Base-by-base conservation (phyloP, 2,113 vertebrate species). In the Gobius niger region DNA sequence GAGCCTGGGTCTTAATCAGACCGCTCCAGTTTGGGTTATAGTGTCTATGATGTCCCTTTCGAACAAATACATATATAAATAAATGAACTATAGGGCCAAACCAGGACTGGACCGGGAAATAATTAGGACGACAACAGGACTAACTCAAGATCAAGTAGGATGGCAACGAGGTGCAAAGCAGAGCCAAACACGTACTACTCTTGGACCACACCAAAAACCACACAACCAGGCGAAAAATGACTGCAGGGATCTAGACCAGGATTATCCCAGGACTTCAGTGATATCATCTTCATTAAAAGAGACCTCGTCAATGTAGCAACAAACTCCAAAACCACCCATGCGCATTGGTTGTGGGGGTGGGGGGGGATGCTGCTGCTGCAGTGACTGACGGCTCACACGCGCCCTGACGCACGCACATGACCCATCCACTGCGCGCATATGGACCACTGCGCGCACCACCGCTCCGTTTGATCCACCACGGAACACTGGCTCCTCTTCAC, bases 401-500 rank as follows among this genome's bases (percentile, higher is more conserved):
- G 52, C 63, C 69, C 67, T 44, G 0, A 63, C 49, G 47, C 49
- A 12, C 44, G 47, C 52, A 15, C 41, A 44, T 47, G 64, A 62
- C 60, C 24, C 61, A 60, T 61, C 67, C 49, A 54, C 69, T 66
- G 50, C 13, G 7, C 44, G 0, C 72, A 52, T 34, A 4, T 66
- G 63, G 19, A 49, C 49, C 2, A 40, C 64, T 9, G 62, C 1
- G 73, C 75, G 70, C 80, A 69, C 68, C 70, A 14, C 24, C 49
- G 72, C 61, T 51, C 73, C 40, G 41, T 57, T 46, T 16, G 10
- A 71, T 40, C 11, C 40, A 60, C 9, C n/a, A 34, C 40, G 57
- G 57, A 42, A 42, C 57, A 42, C 57, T 57, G 6, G 19, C 54
- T 7, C 54, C 7, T 57, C 15, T 59, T 41, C 44, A 57, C 8